A percentile compares a stretch with the other conserved stretches of the same genome.
These are phyloP conservation scores for Lagorchestes hirsutus DNA, from an alignment of 2,797 vertebrate species.

Conservation along the genomic window DNA sequence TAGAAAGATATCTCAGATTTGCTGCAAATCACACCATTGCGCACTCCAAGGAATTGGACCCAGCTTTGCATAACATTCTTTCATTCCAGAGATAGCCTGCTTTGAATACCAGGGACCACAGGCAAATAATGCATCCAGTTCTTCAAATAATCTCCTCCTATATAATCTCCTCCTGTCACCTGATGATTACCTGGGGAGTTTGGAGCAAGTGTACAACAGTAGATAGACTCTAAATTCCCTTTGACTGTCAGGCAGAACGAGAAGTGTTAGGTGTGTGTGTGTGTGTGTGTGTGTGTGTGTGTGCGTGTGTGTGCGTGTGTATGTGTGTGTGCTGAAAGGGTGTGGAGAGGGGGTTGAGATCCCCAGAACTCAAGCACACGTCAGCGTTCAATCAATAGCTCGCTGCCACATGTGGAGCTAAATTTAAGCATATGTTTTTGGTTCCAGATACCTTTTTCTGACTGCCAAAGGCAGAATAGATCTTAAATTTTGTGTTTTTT, in stretches of 20 bases:
- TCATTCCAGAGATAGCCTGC: conserved; percentile 27
- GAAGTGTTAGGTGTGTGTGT: neutral
- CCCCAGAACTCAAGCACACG: conserved; percentile 69
- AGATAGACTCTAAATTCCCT: conserved; percentile 14
- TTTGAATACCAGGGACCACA: conserved; percentile 11
- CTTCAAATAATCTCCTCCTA: neutral
- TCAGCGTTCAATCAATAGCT: conserved; percentile 75
- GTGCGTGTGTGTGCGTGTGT: neutral
- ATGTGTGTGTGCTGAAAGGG: neutral
- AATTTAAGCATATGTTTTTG: conserved; percentile 80
- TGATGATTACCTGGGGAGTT: conserved; percentile 20
- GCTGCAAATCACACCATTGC: conserved; percentile 26
- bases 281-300: neutral
- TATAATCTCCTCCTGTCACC: neutral
- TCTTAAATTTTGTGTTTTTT: conserved; percentile 71
- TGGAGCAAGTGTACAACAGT: neutral
- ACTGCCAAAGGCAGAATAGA: conserved; percentile 75
- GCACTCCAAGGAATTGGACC: neutral
- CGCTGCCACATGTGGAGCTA: conserved; percentile 78
- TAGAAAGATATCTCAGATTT: conserved; percentile 37
- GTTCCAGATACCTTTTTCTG: conserved; percentile 76
- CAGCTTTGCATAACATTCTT: neutral
- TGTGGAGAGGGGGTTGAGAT: conserved; percentile 57
- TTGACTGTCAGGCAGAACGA: neutral
- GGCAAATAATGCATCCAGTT: conserved; percentile 5